Base-by-base conservation (phyloP, 2,113 vertebrate genomes). In the Puffinus mauretanicus region DNA sequence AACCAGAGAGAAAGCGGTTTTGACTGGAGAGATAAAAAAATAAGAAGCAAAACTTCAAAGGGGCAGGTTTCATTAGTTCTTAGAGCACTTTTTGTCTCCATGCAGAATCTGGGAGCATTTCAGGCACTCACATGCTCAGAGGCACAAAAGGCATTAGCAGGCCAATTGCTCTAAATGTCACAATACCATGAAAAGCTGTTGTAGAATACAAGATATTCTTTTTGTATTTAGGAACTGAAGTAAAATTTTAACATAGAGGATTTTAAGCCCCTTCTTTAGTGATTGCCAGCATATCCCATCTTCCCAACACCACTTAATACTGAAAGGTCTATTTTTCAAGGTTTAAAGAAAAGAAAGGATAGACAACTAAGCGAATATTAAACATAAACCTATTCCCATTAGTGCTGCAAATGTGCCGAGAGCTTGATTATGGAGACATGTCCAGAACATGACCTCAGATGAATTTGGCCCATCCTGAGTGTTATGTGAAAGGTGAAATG, bases 401-500 rank as follows among this genome's bases (percentile, higher is more conserved):
- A 91, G 72, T 82, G 57, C 69, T 82, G 91, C 83, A 93, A 95
- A 91, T 5, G 3, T 93, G 91, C 86, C 2, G 51, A 91, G 88
- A 78, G 90, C 34, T 36, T 88, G 44, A 55, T 86, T 82, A 92
- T 4, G 55, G 76, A 94, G 80, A 93, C 81, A 40, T 3, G 69
- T 93, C 96, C 94, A 96, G 83, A 96, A 89, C 77, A 84, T 55
- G 94, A 94, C 65, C 60, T 94, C 93, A 95, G 76, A 78, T 71
- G 38, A 34, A 94, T 94, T 14, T 96, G 93, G 91, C 89, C 91
- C 72, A 78, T 95, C 64, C 61, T 2, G 4, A 91, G 72, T 64
- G 64, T 51, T 77, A 55, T 47, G 51, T 95, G 80, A 93, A 86
- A 95, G 64, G 77, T 55, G 65, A 93, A 88, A 88, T 9, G 13